Evolutionary conservation across 2,113 vertebrate genomes (phyloP).

Genomic region (Rhabdornis inornatus): DNA sequence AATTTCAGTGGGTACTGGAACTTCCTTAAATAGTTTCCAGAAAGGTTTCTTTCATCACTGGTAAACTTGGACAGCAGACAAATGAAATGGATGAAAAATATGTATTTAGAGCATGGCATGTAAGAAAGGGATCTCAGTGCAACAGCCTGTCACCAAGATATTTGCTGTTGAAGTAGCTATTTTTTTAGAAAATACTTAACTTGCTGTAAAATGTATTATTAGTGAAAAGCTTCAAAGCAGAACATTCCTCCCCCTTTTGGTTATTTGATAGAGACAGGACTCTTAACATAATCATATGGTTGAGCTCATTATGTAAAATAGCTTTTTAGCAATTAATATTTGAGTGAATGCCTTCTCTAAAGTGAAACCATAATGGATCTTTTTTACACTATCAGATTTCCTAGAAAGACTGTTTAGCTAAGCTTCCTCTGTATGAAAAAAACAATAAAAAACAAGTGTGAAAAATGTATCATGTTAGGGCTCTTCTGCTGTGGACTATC

Average conservation of each 20-base stretch:
- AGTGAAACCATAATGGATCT: slow-evolving; percentile 3
- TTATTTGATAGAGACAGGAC: slow-evolving; percentile 39
- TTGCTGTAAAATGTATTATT: slow-evolving; percentile 2
- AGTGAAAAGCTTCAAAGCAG: slow-evolving; percentile 23
- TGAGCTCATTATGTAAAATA: slow-evolving; percentile 41
- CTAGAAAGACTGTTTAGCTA: not conserved
- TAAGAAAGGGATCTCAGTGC: not conserved
- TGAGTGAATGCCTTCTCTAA: slow-evolving; percentile 14
- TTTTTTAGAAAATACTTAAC: not conserved
- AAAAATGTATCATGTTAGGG: not conserved
- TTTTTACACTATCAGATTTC: slow-evolving; percentile 2
- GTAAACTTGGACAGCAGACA: slow-evolving; percentile 48
- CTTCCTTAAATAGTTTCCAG: not conserved
- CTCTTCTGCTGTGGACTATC: not conserved
- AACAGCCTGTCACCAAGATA: not conserved
- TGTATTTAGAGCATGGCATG: not conserved
- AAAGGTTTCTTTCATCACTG: slow-evolving; percentile 32
- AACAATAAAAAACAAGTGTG: not conserved
- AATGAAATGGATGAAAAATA: slow-evolving; percentile 18
- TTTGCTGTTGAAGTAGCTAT: not conserved
- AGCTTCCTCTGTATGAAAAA: not conserved
- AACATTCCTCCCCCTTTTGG: not conserved
- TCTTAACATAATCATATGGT: slow-evolving; percentile 46
- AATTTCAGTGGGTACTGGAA: not conserved
- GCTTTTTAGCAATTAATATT: slow-evolving; percentile 50